These are phyloP conservation scores for Psammodynastes pulverulentus DNA, from an alignment of 2,113 vertebrate genomes.

Conservation along the genomic window DNA sequence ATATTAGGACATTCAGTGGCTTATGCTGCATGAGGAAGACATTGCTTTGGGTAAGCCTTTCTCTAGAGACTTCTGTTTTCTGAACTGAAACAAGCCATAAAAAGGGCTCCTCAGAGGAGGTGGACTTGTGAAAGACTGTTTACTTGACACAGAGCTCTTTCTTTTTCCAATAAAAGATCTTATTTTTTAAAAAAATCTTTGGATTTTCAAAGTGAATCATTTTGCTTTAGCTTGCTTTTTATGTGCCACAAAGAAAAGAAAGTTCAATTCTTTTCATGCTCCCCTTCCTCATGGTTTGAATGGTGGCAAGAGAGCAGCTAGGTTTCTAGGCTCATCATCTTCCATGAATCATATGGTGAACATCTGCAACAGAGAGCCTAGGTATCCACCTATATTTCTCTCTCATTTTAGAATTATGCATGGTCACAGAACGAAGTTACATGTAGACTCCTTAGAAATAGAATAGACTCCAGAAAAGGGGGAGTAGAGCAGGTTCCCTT, in stretches of 20 bases:
- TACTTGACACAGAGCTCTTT: background rate
- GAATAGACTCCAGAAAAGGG: background rate
- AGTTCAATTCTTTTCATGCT: background rate
- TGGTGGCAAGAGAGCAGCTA: background rate
- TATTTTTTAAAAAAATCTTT: background rate
- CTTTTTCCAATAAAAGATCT: background rate
- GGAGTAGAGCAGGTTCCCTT: background rate
- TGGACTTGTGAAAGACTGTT: background rate
- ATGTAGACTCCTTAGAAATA: background rate
- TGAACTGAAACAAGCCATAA: background rate
- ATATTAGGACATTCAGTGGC: background rate
- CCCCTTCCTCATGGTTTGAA: background rate
- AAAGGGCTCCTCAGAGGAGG: background rate
- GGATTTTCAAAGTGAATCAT: background rate
- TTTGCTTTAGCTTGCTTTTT: background rate
- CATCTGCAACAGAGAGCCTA: background rate
- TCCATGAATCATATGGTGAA: background rate
- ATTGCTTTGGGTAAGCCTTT: background rate
- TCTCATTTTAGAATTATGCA: background rate
- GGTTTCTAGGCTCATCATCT: background rate
- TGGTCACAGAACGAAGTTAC: background rate
- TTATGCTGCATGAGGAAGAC: background rate
- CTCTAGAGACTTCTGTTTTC: background rate
- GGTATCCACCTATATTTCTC: background rate
- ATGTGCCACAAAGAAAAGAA: background rate